Evolutionary conservation across 2,113 vertebrate genomes (phyloP).

Genomic region (Neoarius graeffei): DNA sequence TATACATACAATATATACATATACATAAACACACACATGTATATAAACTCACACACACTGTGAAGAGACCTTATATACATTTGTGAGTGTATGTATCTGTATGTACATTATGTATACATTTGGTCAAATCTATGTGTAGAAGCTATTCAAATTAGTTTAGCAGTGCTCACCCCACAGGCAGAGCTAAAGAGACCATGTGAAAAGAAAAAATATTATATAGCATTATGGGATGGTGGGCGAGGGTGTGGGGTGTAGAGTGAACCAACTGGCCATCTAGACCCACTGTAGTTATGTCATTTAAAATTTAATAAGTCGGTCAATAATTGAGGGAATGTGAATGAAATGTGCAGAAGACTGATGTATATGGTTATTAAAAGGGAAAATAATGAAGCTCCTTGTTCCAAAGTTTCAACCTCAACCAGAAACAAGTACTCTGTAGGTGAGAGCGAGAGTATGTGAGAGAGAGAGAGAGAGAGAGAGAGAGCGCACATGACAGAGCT

Average conservation of each 20-base stretch:
- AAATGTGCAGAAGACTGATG: background rate
- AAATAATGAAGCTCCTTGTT: background rate
- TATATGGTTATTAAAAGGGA: background rate
- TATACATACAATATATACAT: conserved; percentile 72
- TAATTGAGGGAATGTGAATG: background rate
- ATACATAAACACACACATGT: conserved; percentile 67
- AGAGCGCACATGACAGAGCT: background rate
- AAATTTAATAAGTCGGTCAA: background rate
- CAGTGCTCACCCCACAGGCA: background rate
- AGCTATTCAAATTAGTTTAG: background rate
- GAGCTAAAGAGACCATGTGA: background rate
- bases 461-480: background rate
- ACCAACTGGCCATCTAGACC: background rate
- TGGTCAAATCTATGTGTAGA: conserved; percentile 42
- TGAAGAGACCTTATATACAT: conserved; percentile 54
- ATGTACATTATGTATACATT: conserved; percentile 68
- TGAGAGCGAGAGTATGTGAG: too few species aligned
- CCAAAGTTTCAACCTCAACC: background rate
- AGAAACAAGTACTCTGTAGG: background rate
- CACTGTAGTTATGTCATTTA: background rate
- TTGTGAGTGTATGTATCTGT: conserved; percentile 68
- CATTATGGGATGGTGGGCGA: background rate
- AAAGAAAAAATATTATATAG: background rate
- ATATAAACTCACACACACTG: conserved; percentile 47
- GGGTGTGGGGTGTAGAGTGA: background rate